Evolutionary conservation across 2,888 invertebrate species (phyloP), one percentile per base, ranked within the genome.

Genomic region (Venusia cambrica): DNA sequence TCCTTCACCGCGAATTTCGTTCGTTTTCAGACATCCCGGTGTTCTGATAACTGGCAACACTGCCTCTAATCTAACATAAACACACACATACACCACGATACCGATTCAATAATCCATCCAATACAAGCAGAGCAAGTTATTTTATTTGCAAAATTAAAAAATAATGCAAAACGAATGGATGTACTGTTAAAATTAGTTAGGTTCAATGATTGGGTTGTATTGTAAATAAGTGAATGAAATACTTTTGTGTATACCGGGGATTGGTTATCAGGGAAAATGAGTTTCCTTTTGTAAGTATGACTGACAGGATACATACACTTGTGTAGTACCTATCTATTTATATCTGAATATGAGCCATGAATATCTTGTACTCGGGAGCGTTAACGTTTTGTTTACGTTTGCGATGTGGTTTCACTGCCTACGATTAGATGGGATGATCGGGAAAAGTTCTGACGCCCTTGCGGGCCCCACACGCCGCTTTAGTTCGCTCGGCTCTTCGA

Each of bases 211-310:
- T 73, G 54, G 64, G 71, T 78, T 72, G 64, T 72, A 63, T 57
- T 51, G n/a, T n/a, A n/a, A n/a, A n/a, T 46, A 52, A 54, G 45
- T 56, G 51, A 42, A 58, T 43, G 42, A 44, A 48, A 51, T 55
- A 55, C 17, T 54, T 54, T 45, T 53, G 39, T 47, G 40, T 48
- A 55, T 52, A 33, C 49, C 50, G 51, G 39, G 51, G 47, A 49
- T 45, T 50, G 54, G 24, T 43, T 46, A 49, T 47, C 47, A 41
- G 46, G 38, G 60, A 88, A 73, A 63, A 90, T 90, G 90, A 91
- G 90, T 78, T 91, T 90, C 76, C 79, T 91, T 62, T 90, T 91
- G 90, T 90, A 72, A 90, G 90, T 90, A 79, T 26, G 34, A 17
- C 10, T 42, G 16, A 28, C 19, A 42, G 28, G 19, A 32, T 21